Evolutionary conservation across 2,113 vertebrate species (phyloP), one percentile per base, ranked within the genome.

Genomic region (Rhinoderma darwinii): DNA sequence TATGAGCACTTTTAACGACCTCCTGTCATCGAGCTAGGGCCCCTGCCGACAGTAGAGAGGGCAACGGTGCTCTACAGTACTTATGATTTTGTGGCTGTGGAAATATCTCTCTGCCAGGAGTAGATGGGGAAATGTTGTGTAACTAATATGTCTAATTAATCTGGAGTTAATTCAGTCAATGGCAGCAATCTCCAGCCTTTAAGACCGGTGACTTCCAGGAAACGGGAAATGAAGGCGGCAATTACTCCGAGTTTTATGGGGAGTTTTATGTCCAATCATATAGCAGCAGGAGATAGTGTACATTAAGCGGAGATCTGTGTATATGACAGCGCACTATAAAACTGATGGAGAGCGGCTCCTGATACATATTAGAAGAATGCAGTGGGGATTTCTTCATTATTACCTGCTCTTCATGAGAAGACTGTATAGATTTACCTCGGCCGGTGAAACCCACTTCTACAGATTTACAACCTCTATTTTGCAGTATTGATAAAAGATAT

Each of bases 91-190:
- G 56, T 78, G 56, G 11, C 59, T 78, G 54, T 51, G 68, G 84
- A 43, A 82, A 51, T 14, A 81, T 47, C 50, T 27, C 14, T 12
- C 37, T 43, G 30, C 50, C 12, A 86, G 61, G 84, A 80, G 76
- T 41, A 56, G 27, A 72, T 37, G 25, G 4, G 84, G 35, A 70
- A 86, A 82, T 72, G 76, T 43, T 72, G 84, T 68, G 47, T 78
- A 86, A 86, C 84, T 80, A 86, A 86, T 86, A 56, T 27, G 12
- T 73, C 77, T 73, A 73, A 86, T 86, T 81, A 81, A 73, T 86
- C 85, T 86, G 66, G 11, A 82, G 77, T 56, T 73, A 86, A 81
- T 86, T 86, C 77, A n/a, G 47, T 68, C 61, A 66, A 82, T 30
- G 79, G 79, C 56, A 66, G 59, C 39, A 37, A 5, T 56, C 39